Evolutionary conservation across 2,888 invertebrate species (phyloP).

Genomic region (Thereva unica): DNA sequence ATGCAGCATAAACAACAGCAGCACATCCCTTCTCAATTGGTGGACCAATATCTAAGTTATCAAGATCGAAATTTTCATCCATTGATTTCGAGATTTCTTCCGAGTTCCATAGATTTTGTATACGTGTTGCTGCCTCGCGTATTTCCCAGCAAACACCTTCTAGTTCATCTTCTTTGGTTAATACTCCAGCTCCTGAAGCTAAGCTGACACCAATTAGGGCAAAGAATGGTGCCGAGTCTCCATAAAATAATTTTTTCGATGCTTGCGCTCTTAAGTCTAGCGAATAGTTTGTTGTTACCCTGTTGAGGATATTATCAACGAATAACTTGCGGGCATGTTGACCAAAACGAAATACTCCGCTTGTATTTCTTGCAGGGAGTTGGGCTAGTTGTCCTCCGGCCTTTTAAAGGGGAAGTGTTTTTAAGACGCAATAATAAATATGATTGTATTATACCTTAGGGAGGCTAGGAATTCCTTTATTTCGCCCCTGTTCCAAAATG

Average conservation of each 20-base stretch:
- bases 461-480: conserved; percentile 51
- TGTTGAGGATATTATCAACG: conserved; percentile 70
- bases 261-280: conserved; percentile 67
- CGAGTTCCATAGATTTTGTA: conserved; percentile 53
- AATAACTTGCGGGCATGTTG: conserved; percentile 69
- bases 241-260: conserved; percentile 67
- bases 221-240: conserved; percentile 74
- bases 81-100: conserved; percentile 48
- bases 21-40: conserved; percentile 80
- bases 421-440: background rate
- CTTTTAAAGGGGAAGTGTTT: background rate
- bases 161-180: conserved; percentile 76
- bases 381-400: conserved; percentile 31
- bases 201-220: conserved; percentile 74
- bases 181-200: conserved; percentile 72
- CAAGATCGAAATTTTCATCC: conserved; percentile 60
- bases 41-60: conserved; percentile 69
- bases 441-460: conserved; percentile 50
- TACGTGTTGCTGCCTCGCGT: conserved; percentile 60
- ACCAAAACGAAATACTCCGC: conserved; percentile 61
- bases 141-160: conserved; percentile 81
- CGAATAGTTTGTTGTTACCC: conserved; percentile 69
- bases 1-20: conserved; percentile 77
- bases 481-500: conserved; percentile 58
- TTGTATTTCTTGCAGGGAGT: conserved; percentile 40